Evolutionary conservation across 2,797 vertebrate species (phyloP), one percentile per base, ranked within the genome.

Genomic region (Melanotaenia trifasciata): DNA sequence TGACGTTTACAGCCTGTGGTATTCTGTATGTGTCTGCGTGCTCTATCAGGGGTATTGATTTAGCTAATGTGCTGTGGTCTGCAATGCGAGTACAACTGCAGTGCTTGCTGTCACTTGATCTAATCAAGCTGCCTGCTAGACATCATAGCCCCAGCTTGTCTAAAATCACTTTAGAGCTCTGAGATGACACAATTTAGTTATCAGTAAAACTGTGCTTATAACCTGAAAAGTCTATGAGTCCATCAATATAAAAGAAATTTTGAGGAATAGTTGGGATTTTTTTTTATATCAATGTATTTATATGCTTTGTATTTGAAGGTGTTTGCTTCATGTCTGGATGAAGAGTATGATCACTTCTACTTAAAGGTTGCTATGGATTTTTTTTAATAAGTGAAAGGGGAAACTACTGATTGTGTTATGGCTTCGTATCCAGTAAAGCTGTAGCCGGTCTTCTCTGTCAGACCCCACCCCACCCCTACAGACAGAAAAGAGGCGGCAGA

Each of bases 61-160:
- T 75, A 59, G 76, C 74, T 90, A 90, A 92, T 91, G 88, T 87
- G 87, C 89, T 90, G 89, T 72, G 83, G 81, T 92, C 78, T 91
- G 90, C 92, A 92, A 85, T 84, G 77, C 12, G 78, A 88, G 87
- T 88, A 84, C 86, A 77, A 89, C 88, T 91, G 91, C 89, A 90
- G 87, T 24, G 70, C 81, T 89, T 40, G 60, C 85, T 82, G 89
- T 87, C 89, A 93, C 88, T 85, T 75, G 89, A 93, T 90, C 91
- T 69, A 70, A 85, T 86, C 78, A 64, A 26, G 66, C 79, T 80
- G 79, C 81, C 72, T 50, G 74, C 74, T 75, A 84, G 79, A 90
- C 88, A 84, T 90, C 84, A 84, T 84, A 69, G 84, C 80, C 83
- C 65, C 84, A 67, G 86, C 81, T 83, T 59, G 75, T 79, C 76